phyloP scores from a whole-genome alignment of 37 sponge, comb jelly and placozoan genomes.

The Corticium candelabrum region DNA sequence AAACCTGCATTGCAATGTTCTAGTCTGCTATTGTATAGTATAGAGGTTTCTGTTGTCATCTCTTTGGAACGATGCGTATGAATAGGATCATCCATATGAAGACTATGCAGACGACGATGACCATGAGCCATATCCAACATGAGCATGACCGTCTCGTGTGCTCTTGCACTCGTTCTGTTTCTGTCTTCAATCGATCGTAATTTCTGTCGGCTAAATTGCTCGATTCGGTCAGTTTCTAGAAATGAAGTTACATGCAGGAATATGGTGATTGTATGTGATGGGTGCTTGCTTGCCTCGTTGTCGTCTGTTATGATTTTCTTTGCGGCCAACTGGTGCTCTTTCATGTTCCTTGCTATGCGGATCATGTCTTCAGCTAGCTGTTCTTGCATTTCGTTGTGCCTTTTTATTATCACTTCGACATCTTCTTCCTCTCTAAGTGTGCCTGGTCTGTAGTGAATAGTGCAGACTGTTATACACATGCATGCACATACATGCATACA shows the following conservation, averaged over 20 bases:
- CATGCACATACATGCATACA: no score
- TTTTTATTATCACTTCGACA: slow-evolving; percentile 24
- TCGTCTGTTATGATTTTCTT: slow-evolving; percentile 51
- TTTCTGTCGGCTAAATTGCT: slow-evolving; percentile 41
- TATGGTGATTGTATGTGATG: neutral
- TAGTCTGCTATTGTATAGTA: no score
- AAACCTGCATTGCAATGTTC: no score
- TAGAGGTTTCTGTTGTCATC: no score
- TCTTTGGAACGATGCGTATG: slow-evolving; percentile 56
- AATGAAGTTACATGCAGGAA: neutral
- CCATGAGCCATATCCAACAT: slow-evolving; percentile 47
- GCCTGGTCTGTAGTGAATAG: no score
- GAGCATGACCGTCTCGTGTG: slow-evolving; percentile 34
- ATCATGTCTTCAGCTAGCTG: slow-evolving; percentile 77
- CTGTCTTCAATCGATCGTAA: slow-evolving; percentile 25
- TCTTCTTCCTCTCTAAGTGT: slow-evolving; percentile 7
- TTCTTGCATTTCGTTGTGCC: slow-evolving; percentile 58
- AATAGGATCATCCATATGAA: slow-evolving; percentile 69
- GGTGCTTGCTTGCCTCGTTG: slow-evolving; percentile 25
- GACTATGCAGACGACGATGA: slow-evolving; percentile 36
- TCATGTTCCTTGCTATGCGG: slow-evolving; percentile 36
- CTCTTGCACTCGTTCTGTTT: slow-evolving; percentile 37
- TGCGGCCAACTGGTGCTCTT: slow-evolving; percentile 30
- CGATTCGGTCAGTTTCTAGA: slow-evolving; percentile 30
- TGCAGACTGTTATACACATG: no score